phyloP scores from a whole-genome alignment of 2,797 vertebrate genomes.

The Ctenochaetus hawaiiensis region DNA sequence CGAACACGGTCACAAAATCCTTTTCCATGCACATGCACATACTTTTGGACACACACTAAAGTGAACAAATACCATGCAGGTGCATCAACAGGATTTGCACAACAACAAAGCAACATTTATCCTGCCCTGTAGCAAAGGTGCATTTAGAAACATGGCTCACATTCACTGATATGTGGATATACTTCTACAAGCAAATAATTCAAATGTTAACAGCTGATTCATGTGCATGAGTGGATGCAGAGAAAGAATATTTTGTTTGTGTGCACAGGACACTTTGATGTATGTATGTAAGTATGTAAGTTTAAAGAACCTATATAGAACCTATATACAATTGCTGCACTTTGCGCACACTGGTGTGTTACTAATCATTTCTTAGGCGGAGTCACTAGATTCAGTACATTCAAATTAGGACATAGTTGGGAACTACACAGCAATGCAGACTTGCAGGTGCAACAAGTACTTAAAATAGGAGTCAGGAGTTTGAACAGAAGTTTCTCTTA shows the following conservation, averaged over 20 bases:
- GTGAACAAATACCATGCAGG: conserved; percentile 28
- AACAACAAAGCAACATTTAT: conserved; percentile 32
- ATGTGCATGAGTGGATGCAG: background rate
- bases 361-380: conserved; percentile 9
- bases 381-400: background rate
- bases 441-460: conserved; percentile 56
- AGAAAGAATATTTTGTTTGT: background rate
- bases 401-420: conserved; percentile 12
- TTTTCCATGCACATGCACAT: conserved; percentile 31
- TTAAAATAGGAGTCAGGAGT: conserved; percentile 41
- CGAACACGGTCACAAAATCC: conserved; percentile 43
- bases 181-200: background rate
- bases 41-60: conserved; percentile 34
- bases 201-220: accelerated
- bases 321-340: background rate
- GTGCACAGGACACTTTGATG: background rate
- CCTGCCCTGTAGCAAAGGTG: background rate
- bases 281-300: background rate
- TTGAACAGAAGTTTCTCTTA: conserved; percentile 30
- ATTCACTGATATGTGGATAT: conserved; percentile 4
- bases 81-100: conserved; percentile 22
- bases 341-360: background rate
- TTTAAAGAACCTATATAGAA: background rate
- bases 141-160: background rate
- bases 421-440: conserved; percentile 25